phyloP scores from a whole-genome alignment of 2,888 invertebrate species.

The Thecocarcelia acutangulata region DNA sequence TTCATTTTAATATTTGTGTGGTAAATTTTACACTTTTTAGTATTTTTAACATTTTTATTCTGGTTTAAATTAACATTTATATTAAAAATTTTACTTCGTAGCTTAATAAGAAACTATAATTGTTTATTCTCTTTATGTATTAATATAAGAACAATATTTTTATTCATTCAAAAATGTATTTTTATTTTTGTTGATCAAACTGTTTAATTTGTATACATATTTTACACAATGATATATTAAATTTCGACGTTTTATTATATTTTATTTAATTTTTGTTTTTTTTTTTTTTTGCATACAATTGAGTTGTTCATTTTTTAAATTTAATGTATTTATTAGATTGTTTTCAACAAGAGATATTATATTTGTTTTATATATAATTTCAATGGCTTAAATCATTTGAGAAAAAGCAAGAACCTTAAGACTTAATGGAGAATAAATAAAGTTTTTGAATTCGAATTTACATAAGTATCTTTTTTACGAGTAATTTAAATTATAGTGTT shows the following conservation, averaged over 20 bases:
- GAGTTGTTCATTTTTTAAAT: constrained; percentile 54
- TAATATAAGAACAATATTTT: constrained; percentile 41
- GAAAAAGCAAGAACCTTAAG: constrained; percentile 44
- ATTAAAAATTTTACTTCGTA: constrained; percentile 61
- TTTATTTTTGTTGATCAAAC: constrained; percentile 10
- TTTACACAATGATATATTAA: constrained; percentile 67
- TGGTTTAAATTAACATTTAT: constrained; percentile 60
- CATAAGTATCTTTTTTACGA: not conserved
- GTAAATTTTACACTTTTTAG: constrained; percentile 54
- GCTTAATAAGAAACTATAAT: constrained; percentile 55
- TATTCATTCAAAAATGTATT: constrained; percentile 54
- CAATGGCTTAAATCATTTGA: constrained; percentile 39
- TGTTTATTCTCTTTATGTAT: constrained; percentile 27
- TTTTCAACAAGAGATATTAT: constrained; percentile 19
- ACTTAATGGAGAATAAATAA: constrained; percentile 18
- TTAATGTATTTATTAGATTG: constrained; percentile 21
- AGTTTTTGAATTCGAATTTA: not conserved
- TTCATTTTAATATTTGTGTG: constrained; percentile 57
- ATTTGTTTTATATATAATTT: constrained; percentile 18
- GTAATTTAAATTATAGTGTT: constrained; percentile 27
- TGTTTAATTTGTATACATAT: constrained; percentile 54
- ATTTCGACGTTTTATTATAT: constrained; percentile 34
- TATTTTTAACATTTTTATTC: constrained; percentile 51
- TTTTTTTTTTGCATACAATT: constrained; percentile 43
- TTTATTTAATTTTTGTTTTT: too few relatives aligned